Evolutionary conservation across 2,113 vertebrate genomes (phyloP), one percentile per base, ranked within the genome.

Genomic region (Pomatostomus ruficeps): DNA sequence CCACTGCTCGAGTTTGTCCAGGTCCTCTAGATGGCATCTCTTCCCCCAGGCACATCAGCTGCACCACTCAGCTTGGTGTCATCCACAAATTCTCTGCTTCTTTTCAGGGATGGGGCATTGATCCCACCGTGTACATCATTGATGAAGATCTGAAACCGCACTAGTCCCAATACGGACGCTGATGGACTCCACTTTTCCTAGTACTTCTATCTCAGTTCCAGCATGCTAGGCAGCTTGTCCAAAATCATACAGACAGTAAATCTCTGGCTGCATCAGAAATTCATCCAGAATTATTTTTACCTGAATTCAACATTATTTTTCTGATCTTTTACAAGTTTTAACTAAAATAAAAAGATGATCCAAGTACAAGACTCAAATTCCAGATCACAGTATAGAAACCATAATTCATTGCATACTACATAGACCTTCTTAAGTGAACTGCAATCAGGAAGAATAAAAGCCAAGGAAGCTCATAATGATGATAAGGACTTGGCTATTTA

Each of bases 151-250:
- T 25, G 29, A 52, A 51, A 31, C 18, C 0, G 0, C 6, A 22
- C 23, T 26, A 2, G 65, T 49, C 19, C 19, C 22, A 52, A 0
- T n/a, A 58, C 0, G 1, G 70, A 81, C 3, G 17, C 40, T 45
- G 14, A 88, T 4, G 19, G 33, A 55, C 25, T 77, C 4, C 3
- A 46, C 15, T 48, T 33, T 49, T 68, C 17, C 45, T 16, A 38
- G 58, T 62, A 51, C n/a, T 85, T 49, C 29, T 33, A 73, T 43
- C 45, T 43, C 31, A 57, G 23, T 14, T 75, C 6, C 16, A 68
- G 15, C 33, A 58, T 5, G 9, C 17, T 45, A 57, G 62, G 11
- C 43, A 85, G 20, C 28, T 82, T 45, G 38, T 54, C 8, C 11
- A 57, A 74, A 82, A 49, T 42, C 18, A 43, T 9, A 49, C 0